A percentile compares a stretch with the other conserved stretches of the same genome.
phyloP scores from a whole-genome alignment of 1,140 invertebrate genomes.

The Lasioglossum albipes region DNA sequence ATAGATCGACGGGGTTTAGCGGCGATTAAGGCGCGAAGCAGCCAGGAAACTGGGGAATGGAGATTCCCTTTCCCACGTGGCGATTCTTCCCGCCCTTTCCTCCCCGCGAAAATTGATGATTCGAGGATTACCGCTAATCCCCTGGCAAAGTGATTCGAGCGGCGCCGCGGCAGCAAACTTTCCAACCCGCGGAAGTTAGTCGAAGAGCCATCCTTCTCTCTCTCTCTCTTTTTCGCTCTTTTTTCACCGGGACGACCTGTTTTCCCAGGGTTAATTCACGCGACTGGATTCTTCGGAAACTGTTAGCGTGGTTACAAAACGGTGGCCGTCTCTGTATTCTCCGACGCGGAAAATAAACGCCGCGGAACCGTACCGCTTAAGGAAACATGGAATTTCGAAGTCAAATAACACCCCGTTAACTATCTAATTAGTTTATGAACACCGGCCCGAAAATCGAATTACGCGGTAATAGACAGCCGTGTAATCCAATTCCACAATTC shows the following conservation, averaged over 20 bases:
- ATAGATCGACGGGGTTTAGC: background rate
- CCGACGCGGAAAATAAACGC: no score
- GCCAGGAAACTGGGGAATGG: background rate
- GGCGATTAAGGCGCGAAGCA: constrained; percentile 17
- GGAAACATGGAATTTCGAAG: no score
- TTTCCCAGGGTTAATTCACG: background rate
- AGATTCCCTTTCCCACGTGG: constrained; percentile 19
- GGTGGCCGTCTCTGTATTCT: no score
- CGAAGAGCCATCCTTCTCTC: background rate
- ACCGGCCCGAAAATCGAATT: no score
- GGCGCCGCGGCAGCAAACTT: background rate
- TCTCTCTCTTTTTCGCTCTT: no score
- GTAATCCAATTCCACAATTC: no score
- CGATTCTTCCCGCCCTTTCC: background rate
- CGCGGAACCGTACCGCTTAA: no score
- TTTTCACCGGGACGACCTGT: background rate
- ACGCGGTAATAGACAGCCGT: no score
- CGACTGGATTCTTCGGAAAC: background rate
- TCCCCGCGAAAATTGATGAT: constrained; percentile 27
- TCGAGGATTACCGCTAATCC: constrained; percentile 42
- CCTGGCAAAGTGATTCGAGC: constrained; percentile 22
- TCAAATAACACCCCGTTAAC: no score
- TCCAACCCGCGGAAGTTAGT: background rate
- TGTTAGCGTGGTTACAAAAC: background rate
- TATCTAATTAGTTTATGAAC: no score